These are phyloP conservation scores for Gavialis gangeticus DNA, from an alignment of 2,113 vertebrate genomes.

Conservation along the genomic window DNA sequence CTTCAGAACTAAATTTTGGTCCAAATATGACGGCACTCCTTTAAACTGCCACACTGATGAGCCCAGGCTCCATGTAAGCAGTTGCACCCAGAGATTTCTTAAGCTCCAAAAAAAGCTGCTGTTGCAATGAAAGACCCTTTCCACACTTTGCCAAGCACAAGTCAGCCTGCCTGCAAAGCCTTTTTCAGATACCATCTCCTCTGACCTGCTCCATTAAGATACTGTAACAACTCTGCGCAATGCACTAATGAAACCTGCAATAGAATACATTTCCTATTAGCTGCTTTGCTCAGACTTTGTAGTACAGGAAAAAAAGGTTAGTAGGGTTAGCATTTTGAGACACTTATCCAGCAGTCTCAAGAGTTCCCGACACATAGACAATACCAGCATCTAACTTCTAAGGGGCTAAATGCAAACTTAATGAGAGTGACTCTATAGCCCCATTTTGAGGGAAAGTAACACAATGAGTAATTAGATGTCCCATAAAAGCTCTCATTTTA, in stretches of 20 bases:
- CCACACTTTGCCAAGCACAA: fast-evolving
- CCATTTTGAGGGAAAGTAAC: fast-evolving
- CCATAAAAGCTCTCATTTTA: neutral
- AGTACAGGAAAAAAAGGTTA: neutral
- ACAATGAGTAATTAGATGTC: neutral
- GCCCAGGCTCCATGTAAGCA: neutral
- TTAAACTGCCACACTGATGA: neutral
- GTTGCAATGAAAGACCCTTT: neutral
- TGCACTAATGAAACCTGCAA: neutral
- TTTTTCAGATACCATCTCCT: neutral
- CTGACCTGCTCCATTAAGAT: fast-evolving
- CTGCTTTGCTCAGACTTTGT: neutral
- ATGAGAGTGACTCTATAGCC: neutral
- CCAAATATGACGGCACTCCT: neutral
- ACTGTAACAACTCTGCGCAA: neutral
- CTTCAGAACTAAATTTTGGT: neutral
- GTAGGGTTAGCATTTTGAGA: neutral
- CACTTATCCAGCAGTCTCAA: fast-evolving
- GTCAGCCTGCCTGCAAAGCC: neutral
- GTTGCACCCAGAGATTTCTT: neutral
- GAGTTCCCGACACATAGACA: neutral
- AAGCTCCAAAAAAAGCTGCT: neutral
- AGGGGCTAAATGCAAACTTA: neutral
- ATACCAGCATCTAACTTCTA: neutral
- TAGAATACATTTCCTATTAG: neutral